A percentile compares a stretch with the other conserved stretches of the same genome.
These are phyloP conservation scores for Copsychus sechellarum DNA, from an alignment of 2,113 vertebrate genomes.

Conservation along the genomic window DNA sequence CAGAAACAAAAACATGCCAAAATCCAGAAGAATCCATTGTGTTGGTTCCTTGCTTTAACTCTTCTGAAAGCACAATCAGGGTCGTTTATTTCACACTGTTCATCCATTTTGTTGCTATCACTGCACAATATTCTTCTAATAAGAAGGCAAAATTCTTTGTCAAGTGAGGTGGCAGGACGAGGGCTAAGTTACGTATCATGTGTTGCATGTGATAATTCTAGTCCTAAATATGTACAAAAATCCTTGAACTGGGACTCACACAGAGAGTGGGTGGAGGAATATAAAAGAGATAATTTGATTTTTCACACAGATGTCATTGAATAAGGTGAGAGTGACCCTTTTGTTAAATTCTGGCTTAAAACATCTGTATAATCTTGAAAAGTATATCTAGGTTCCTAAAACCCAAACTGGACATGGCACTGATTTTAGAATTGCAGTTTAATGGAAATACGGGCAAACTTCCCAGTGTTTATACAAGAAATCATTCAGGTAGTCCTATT, in stretches of 20 bases:
- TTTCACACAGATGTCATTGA: background rate
- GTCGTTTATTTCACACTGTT: slow-evolving; percentile 53
- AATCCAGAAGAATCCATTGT: background rate
- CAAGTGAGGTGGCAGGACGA: background rate
- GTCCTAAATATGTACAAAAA: background rate
- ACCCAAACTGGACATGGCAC: background rate
- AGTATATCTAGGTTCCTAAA: background rate
- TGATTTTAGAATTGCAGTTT: background rate
- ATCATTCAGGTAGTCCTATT: fast-evolving
- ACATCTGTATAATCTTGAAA: background rate
- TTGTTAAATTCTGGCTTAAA: background rate
- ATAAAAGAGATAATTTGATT: background rate
- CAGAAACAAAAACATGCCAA: background rate
- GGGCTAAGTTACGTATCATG: background rate
- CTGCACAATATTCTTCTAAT: background rate
- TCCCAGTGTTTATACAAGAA: background rate
- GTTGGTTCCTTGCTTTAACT: slow-evolving; percentile 29
- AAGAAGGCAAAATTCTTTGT: slow-evolving; percentile 20
- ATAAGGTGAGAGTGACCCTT: background rate
- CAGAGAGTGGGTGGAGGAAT: fast-evolving
- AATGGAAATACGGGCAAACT: background rate
- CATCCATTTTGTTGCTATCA: slow-evolving; percentile 6
- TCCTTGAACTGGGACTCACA: background rate
- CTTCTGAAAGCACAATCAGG: slow-evolving; percentile 52
- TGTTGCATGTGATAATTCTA: background rate